Conservation (phyloP, 2,797 vertebrate species). For the Lacerta viridis region DNA sequence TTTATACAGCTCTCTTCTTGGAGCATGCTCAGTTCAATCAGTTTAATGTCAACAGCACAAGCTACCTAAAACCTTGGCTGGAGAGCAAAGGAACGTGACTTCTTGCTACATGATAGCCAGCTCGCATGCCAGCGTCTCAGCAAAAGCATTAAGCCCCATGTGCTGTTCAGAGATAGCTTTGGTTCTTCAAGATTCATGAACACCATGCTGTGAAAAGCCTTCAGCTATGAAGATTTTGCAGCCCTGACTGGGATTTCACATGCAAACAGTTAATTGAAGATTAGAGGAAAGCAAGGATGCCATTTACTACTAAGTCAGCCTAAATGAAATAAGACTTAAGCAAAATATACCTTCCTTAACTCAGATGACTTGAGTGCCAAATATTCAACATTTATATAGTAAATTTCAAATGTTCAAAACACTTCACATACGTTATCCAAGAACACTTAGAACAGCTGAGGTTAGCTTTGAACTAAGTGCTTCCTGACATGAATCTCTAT, state of each 20-base stretch:
- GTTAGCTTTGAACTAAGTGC: background rate
- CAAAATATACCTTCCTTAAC: background rate
- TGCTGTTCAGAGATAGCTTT: background rate
- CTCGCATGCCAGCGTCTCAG: conserved; percentile 26
- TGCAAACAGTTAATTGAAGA: conserved; percentile 37
- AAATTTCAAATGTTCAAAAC: background rate
- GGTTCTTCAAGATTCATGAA: conserved; percentile 23
- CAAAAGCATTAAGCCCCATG: conserved; percentile 4
- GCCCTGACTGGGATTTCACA: conserved; percentile 27
- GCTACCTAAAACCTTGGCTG: conserved; percentile 66
- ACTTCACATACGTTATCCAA: background rate
- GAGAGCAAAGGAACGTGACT: conserved; percentile 43
- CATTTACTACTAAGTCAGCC: background rate
- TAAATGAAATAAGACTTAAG: conserved; percentile 10
- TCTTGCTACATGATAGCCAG: conserved; percentile 20
- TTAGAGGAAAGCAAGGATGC: fast-evolving
- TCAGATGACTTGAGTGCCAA: background rate
- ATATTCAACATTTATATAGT: background rate
- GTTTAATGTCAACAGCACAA: conserved; percentile 60
- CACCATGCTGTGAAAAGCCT: conserved; percentile 35
- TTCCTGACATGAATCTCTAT: background rate
- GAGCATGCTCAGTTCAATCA: conserved; percentile 42
- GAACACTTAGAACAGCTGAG: background rate
- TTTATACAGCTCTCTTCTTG: conserved; percentile 50
- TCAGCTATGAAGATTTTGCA: conserved; percentile 32